Conservation (phyloP, 2,888 invertebrate species). For the Andricus quercusramuli region DNA sequence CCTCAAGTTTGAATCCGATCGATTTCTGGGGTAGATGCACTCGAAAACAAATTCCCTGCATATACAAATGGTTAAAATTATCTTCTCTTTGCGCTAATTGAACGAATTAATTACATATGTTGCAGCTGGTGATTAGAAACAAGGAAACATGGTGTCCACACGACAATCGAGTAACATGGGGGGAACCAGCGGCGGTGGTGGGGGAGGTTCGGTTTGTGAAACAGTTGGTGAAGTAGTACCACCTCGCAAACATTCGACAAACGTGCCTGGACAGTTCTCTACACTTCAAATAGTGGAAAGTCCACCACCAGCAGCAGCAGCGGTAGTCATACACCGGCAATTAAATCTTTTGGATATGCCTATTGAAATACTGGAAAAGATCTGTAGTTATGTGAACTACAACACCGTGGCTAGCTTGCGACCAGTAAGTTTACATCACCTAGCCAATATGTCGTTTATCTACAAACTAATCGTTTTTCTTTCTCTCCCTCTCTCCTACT, state of each 20-base stretch:
- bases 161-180: slow-evolving; percentile 80
- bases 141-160: slow-evolving; percentile 80
- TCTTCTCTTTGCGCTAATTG: background rate
- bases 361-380: slow-evolving; percentile 89
- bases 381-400: slow-evolving; percentile 87
- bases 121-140: slow-evolving; percentile 28
- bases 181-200: slow-evolving; percentile 66
- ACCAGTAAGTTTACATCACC: slow-evolving; percentile 82
- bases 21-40: too few species aligned
- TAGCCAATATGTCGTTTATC: background rate
- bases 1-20: too few species aligned
- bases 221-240: slow-evolving; percentile 63
- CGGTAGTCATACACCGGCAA: slow-evolving; percentile 47
- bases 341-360: slow-evolving; percentile 86
- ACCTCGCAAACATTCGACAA: slow-evolving; percentile 53
- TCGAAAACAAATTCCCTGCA: background rate
- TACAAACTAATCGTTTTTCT: background rate
- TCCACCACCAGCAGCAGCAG: slow-evolving; percentile 46
- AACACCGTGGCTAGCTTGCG: slow-evolving; percentile 89
- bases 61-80: background rate
- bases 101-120: background rate
- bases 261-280: slow-evolving; percentile 62
- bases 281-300: slow-evolving; percentile 56
- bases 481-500: slow-evolving; percentile 54
- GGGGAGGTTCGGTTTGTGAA: slow-evolving; percentile 70